phyloP scores from a whole-genome alignment of 2,113 vertebrate genomes.

The Embiotoca jacksoni region DNA sequence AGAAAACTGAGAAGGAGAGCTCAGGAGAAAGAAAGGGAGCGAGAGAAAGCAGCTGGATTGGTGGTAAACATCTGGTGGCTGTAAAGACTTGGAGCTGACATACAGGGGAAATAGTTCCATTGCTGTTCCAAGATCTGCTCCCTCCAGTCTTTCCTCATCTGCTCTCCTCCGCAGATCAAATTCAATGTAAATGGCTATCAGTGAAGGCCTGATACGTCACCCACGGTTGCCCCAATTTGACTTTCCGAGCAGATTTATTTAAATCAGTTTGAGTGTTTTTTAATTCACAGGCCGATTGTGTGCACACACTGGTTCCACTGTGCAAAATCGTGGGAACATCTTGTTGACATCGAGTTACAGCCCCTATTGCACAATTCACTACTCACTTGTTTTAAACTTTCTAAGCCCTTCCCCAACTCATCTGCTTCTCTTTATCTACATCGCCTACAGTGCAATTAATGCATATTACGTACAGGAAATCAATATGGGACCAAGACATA shows the following conservation, averaged over 20 bases:
- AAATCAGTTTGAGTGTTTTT: neutral
- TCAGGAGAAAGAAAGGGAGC: conserved; percentile 38
- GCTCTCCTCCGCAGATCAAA: conserved; percentile 36
- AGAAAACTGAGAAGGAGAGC: conserved; percentile 44
- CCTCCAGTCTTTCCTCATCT: conserved; percentile 41
- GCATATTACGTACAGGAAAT: neutral
- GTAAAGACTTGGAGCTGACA: conserved; percentile 62
- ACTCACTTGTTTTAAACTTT: conserved; percentile 34
- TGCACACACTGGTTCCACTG: conserved; percentile 14
- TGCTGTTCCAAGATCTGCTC: conserved; percentile 56
- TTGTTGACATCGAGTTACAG: conserved; percentile 36
- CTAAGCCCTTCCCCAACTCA: conserved; percentile 53
- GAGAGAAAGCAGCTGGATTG: conserved; percentile 76
- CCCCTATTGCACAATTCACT: conserved; percentile 51
- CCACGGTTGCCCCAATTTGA: conserved; percentile 6
- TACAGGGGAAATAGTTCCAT: conserved; percentile 48
- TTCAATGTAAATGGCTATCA: conserved; percentile 37
- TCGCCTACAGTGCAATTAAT: neutral
- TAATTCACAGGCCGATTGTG: neutral
- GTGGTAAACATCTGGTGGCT: conserved; percentile 77
- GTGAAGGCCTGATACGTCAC: conserved; percentile 27
- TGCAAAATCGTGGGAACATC: conserved; percentile 32
- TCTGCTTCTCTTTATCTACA: conserved; percentile 59
- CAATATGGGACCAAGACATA: neutral
- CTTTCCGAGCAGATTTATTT: conserved; percentile 5